phyloP scores from a whole-genome alignment of 2,797 vertebrate genomes.

The Oreochromis grahami region DNA sequence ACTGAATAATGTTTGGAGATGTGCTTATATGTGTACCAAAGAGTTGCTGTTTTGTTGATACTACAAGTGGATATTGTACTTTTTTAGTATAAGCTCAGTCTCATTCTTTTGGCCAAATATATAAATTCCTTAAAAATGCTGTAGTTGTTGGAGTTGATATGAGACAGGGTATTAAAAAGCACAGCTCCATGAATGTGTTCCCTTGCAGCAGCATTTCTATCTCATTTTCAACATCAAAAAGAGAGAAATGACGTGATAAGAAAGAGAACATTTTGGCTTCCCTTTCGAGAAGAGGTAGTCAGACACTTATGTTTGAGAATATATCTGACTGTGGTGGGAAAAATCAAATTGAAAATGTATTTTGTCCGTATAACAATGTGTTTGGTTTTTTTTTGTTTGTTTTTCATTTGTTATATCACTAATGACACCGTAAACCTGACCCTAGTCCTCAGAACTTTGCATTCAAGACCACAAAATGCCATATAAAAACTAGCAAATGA shows the following conservation, averaged over 20 bases:
- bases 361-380: neutral
- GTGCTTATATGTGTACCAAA: neutral
- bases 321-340: neutral
- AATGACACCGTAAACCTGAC: neutral
- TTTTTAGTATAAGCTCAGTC: neutral
- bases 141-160: neutral
- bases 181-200: neutral
- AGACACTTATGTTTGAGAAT: neutral
- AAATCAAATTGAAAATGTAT: neutral
- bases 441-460: neutral
- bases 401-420: neutral
- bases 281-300: neutral
- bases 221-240: neutral
- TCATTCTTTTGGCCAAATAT: neutral
- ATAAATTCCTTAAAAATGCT: neutral
- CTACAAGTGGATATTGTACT: neutral
- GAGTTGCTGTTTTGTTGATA: neutral
- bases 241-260: neutral
- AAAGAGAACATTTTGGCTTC: neutral
- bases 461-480: neutral
- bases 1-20: neutral
- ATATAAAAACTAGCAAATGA: neutral
- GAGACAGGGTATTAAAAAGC: neutral
- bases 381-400: neutral
- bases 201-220: neutral